Evolutionary conservation across 2,113 vertebrate species (phyloP), one percentile per base, ranked within the genome.

Genomic region (Dasypus novemcinctus): DNA sequence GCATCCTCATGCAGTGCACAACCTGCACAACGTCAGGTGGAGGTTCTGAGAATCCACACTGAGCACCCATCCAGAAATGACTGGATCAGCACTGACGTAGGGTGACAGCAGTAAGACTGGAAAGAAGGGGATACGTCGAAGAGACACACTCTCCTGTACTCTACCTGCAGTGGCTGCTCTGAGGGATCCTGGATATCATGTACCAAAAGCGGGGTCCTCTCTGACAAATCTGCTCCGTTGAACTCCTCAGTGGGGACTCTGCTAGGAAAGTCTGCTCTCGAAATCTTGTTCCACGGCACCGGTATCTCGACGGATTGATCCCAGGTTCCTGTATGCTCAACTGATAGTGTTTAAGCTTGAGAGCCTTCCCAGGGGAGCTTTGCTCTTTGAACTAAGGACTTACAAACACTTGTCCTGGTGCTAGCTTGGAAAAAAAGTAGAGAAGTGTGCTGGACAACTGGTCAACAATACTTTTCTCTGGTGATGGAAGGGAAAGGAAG

Each of bases 101-200:
- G 15, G 10, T 31, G n/a, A 18, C 0, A 12, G 4, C 7, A 21
- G 41, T 31, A 13, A 14, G 14, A 23, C 9, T 27, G 7, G 63
- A 36, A 63, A 72, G 17, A 20, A 95, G 41, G 38, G 11, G 20
- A 80, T 31, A 72, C 33, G 25, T 64, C 57, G 64, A 33, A n/a
- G n/a, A 43, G 41, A 54, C 63, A 82, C 5, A 18, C 20, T 33
- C 17, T 71, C 63, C 33, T 54, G 27, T 5, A 27, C 25, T 27
- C 54, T 69, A n/a, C 49, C n/a, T 2, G 15, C 41, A 71, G 33
- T 17, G 31, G n/a, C 6, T 64, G 8, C 36, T 38, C 57, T 31
- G 1, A 79, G 38, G 20, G 21, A 29, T 64, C 21, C 31, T n/a
- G 36, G 21, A 13, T 23, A 49, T 21, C 52, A 13, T 36, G 9